phyloP scores from a whole-genome alignment of 2,113 vertebrate genomes.

The Podarcis cretensis region DNA sequence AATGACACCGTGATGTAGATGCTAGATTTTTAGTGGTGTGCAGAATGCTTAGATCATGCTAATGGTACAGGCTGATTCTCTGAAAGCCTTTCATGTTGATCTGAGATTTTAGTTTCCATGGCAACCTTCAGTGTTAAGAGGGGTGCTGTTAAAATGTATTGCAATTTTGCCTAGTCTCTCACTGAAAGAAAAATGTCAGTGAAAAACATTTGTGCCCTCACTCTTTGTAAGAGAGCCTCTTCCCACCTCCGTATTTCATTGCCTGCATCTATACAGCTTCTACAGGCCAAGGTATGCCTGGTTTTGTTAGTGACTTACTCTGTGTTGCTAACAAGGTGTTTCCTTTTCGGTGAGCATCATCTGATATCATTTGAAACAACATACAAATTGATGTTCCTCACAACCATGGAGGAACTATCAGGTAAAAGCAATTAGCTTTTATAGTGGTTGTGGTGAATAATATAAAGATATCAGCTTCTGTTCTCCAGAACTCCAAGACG shows the following conservation, averaged over 20 bases:
- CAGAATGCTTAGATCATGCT: conserved; percentile 57
- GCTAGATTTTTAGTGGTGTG: conserved; percentile 40
- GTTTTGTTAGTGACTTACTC: conserved; percentile 22
- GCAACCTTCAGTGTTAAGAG: conserved; percentile 66
- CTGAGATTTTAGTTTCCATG: conserved; percentile 72
- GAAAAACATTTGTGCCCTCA: conserved; percentile 50
- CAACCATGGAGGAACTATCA: background rate
- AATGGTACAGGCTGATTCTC: conserved; percentile 66
- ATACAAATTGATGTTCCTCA: background rate
- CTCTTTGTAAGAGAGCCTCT: conserved; percentile 52
- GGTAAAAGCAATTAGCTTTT: background rate
- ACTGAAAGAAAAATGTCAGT: conserved; percentile 61
- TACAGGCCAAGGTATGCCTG: conserved; percentile 22
- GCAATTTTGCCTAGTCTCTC: conserved; percentile 69
- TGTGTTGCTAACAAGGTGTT: conserved; percentile 1
- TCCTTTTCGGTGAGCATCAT: background rate
- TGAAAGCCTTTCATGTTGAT: conserved; percentile 67
- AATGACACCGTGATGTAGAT: conserved; percentile 54
- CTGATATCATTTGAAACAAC: background rate
- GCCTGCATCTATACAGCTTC: conserved; percentile 36
- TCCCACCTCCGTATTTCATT: conserved; percentile 40
- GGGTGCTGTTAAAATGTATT: conserved; percentile 71
- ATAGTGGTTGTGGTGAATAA: background rate
- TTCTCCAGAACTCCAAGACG: background rate
- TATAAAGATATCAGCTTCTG: background rate